phyloP scores from a whole-genome alignment of 1,140 invertebrate genomes.

The Ips nitidus region DNA sequence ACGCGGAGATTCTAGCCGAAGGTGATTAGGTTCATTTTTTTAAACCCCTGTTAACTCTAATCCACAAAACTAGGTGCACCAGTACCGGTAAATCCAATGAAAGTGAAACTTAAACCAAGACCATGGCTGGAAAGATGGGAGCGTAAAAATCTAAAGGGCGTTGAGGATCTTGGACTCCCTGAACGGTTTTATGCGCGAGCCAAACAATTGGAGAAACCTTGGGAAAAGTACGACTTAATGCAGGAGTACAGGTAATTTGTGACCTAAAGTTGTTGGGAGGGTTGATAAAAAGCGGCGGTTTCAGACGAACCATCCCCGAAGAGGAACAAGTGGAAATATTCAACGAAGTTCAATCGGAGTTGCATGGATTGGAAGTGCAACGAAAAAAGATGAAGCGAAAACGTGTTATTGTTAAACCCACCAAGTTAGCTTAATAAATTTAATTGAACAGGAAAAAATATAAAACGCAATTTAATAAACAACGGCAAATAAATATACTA shows the following conservation, averaged over 20 bases:
- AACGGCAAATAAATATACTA: constrained; percentile 42
- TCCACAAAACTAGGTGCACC: constrained; percentile 51
- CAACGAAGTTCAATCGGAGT: constrained; percentile 74
- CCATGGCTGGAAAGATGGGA: constrained; percentile 91
- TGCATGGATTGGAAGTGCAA: constrained; percentile 69
- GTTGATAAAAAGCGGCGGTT: constrained; percentile 38
- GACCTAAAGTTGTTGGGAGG: not conserved
- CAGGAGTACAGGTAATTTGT: constrained; percentile 77
- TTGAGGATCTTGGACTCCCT: constrained; percentile 65
- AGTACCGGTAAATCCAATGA: constrained; percentile 84
- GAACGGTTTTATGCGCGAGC: constrained; percentile 63
- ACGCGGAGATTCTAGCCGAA: constrained; percentile 75
- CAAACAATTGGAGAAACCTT: constrained; percentile 66
- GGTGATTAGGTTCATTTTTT: constrained; percentile 49
- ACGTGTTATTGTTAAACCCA: constrained; percentile 64
- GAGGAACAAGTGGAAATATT: constrained; percentile 86
- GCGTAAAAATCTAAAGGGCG: constrained; percentile 74
- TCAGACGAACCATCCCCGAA: constrained; percentile 75
- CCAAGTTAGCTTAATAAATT: constrained; percentile 57
- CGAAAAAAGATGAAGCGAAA: constrained; percentile 69
- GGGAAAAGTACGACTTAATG: constrained; percentile 94
- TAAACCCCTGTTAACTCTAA: not conserved
- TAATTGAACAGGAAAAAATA: constrained; percentile 20
- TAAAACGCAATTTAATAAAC: constrained; percentile 30
- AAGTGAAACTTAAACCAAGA: constrained; percentile 79